Percentiles rank a stretch among this genome's conserved stretches.
phyloP scores from a whole-genome alignment of 2,888 invertebrate species.

The Tinea semifulvella region DNA sequence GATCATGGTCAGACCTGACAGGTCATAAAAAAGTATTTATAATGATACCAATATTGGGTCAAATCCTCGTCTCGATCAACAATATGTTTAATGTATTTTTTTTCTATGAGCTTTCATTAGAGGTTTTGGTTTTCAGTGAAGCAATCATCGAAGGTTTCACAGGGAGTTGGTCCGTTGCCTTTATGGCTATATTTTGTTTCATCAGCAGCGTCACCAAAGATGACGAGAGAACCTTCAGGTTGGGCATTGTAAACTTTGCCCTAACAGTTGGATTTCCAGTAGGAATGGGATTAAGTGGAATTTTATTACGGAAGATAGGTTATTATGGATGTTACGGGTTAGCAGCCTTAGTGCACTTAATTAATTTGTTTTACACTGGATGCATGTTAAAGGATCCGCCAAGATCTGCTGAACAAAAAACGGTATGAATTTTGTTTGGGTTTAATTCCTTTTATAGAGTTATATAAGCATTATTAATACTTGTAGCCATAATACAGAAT shows the following conservation, averaged over 20 bases:
- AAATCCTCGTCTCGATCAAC: conserved; percentile 74
- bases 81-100: conserved; percentile 78
- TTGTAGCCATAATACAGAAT: no score
- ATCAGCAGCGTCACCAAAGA: conserved; percentile 82
- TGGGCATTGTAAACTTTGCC: conserved; percentile 86
- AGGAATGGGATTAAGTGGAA: conserved; percentile 85
- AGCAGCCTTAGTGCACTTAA: conserved; percentile 69
- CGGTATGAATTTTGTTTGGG: no score
- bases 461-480: no score
- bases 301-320: conserved; percentile 72
- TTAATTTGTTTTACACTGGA: conserved; percentile 74
- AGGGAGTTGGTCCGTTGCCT: conserved; percentile 84
- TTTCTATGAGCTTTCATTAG: conserved; percentile 77
- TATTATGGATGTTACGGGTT: conserved; percentile 82
- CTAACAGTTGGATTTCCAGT: conserved; percentile 86
- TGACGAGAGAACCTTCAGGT: conserved; percentile 79
- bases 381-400: conserved; percentile 72
- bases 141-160: conserved; percentile 78
- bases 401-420: conserved; percentile 34
- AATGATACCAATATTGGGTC: conserved; percentile 75
- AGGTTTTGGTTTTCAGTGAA: conserved; percentile 76
- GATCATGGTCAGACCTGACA: conserved; percentile 75
- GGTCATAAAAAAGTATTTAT: conserved; percentile 78
- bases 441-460: no score
- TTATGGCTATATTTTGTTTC: conserved; percentile 84